phyloP scores from a whole-genome alignment of 2,113 vertebrate species.

The Trichomycterus rosablanca region DNA sequence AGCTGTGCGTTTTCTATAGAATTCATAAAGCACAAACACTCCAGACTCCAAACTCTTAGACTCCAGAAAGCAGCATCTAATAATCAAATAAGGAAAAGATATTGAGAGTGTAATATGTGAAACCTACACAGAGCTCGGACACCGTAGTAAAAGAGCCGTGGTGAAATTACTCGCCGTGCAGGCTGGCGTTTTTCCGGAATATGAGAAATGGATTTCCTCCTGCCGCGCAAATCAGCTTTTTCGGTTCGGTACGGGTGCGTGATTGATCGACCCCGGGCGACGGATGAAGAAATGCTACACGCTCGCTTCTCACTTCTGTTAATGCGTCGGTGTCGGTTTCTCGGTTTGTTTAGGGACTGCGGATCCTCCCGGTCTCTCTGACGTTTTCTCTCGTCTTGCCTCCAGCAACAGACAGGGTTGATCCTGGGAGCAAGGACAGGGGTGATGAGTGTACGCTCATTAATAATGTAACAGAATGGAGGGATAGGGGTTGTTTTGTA shows the following conservation, averaged over 20 bases:
- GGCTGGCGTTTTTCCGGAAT: neutral
- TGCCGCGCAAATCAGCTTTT: neutral
- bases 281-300: neutral
- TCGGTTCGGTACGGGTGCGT: neutral
- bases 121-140: neutral
- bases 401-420: conserved; percentile 39
- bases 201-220: conserved; percentile 25
- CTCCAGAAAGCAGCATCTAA: too few species aligned
- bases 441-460: conserved; percentile 36
- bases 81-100: neutral
- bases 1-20: too few species aligned
- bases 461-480: conserved; percentile 40
- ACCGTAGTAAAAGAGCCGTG: too few species aligned
- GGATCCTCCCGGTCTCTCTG: conserved; percentile 5
- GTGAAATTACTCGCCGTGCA: neutral
- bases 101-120: neutral
- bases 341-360: conserved; percentile 9
- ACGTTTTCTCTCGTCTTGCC: conserved; percentile 22
- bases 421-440: conserved; percentile 25
- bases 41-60: too few species aligned
- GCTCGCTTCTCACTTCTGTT: conserved; percentile 15
- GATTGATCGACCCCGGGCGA: conserved; percentile 1
- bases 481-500: conserved; percentile 12
- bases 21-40: too few species aligned
- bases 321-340: conserved; percentile 1